Base-by-base conservation (phyloP, 2,888 invertebrate genomes). In the Octodonta nipae region DNA sequence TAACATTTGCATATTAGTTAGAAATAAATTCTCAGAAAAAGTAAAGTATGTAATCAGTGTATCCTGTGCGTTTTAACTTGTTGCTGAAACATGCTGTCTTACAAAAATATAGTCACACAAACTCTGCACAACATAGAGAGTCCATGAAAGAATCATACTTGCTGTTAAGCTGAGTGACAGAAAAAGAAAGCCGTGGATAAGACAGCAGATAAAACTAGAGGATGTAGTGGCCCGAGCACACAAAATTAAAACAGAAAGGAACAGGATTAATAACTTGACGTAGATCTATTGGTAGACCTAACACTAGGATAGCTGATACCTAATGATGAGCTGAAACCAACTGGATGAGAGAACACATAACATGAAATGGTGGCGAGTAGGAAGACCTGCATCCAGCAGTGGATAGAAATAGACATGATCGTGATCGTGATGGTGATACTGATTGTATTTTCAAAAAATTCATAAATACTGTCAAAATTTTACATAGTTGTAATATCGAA, bases 141-240 rank as follows among this genome's bases (percentile, higher is more conserved):
- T n/a, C n/a, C 20, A 20, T 20, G 20, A 6, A n/a, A 20, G 20
- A 20, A 20, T 20, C 6, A n/a, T n/a, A n/a, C n/a, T n/a, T n/a
- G n/a, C n/a, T n/a, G n/a, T n/a, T 20, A n/a, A 20, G 20, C 20
- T 20, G n/a, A 20, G 20, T n/a, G 20, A 20, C n/a, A 20, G 20
- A 20, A 20, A 20, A 20, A 20, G 7, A 20, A 20, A 20, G 6
- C n/a, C 20, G 20, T 20, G 20, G 20, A 20, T 20, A 20, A 20
- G 20, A 6, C n/a, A 20, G 20, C 6, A n/a, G n/a, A 20, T n/a
- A 6, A 20, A 20, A 20, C 20, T 20, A 20, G 7, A 20, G 20
- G 20, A 20, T n/a, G 20, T 20, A 7, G 20, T 20, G 20, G n/a
- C 20, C 20, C 20, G 20, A 20, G 20, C 20, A 20, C 7, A 20